Evolutionary conservation across 2,797 vertebrate genomes (phyloP), one percentile per base, ranked within the genome.

Genomic region (Cuniculus paca): DNA sequence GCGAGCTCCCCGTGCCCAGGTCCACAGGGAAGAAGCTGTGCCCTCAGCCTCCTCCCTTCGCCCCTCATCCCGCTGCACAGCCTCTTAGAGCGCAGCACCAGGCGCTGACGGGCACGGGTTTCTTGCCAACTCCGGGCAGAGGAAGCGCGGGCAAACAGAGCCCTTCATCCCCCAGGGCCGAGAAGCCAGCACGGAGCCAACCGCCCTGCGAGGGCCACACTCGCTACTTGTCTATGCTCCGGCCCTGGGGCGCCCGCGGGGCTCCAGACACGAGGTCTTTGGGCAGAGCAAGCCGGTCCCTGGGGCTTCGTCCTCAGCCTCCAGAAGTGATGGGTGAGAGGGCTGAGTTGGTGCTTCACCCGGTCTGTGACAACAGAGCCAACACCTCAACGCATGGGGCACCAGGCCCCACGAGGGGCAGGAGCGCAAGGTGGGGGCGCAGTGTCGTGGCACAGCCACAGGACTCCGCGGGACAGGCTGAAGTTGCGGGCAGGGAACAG

Each of bases 61-160:
- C n/a, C 95, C 0, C 63, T 90, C 5, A 17, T 93, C 97, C 80
- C 85, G n/a, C 86, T 96, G n/a, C n/a, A n/a, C 3, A 61, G 93
- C 50, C 86, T 65, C 96, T 91, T 6, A 9, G 45, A 93, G 97
- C 16, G n/a, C n/a, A n/a, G n/a, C n/a, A n/a, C n/a, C 72, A 8
- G 80, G 36, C 9, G 2, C 2, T 63, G 97, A 93, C 97, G 86
- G 88, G 52, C 0, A 1, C 85, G 96, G 96, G 98, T 93, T 95
- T 96, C 97, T 34, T 79, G 94, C 95, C 3, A 54, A 2, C 42
- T 17, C 22, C 34, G 17, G 94, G 89, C 91, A 31, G 86, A 93
- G 65, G 79, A 90, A 87, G 74, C 52, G 16, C 78, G 85, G 82
- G 93, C 81, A 97, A 89, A 97, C 92, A 98, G 70, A 93, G 3